Evolutionary conservation across 2,113 vertebrate genomes (phyloP).

Genomic region (Scopus umbretta): DNA sequence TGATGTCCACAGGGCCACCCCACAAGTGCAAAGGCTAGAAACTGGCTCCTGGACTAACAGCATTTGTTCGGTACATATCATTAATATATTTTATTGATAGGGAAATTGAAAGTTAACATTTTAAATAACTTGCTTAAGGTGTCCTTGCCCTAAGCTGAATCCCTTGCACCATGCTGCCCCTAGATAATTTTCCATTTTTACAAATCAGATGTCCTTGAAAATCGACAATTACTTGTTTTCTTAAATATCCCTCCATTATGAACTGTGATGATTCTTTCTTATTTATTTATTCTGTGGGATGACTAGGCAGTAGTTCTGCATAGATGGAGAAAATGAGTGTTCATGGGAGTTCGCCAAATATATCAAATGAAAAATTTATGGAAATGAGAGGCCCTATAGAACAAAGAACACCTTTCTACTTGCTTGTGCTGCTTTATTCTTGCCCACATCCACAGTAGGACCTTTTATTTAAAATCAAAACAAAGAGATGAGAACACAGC

Average conservation of each 20-base stretch:
- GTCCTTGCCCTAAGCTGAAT: neutral
- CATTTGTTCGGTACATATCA: neutral
- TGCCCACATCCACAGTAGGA: neutral
- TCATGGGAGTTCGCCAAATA: neutral
- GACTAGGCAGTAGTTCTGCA: neutral
- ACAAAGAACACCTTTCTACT: neutral
- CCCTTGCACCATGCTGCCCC: neutral
- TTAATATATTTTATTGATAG: neutral
- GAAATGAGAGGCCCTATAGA: neutral
- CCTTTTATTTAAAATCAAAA: slow-evolving; percentile 5
- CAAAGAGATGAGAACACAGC: neutral
- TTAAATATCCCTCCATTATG: neutral
- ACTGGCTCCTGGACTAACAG: neutral
- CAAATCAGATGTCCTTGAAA: neutral
- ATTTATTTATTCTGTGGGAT: neutral
- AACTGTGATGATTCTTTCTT: neutral
- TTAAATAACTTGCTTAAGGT: neutral
- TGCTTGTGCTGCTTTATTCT: neutral
- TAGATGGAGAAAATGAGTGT: neutral
- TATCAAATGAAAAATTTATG: neutral
- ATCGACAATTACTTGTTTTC: neutral
- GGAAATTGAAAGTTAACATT: neutral
- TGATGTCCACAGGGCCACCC: neutral
- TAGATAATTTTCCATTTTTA: neutral
- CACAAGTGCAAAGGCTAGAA: neutral